Percentiles rank a stretch among this genome's conserved stretches.
Conservation (phyloP, 1,140 invertebrate species). For the Drosophila bipectinata region DNA sequence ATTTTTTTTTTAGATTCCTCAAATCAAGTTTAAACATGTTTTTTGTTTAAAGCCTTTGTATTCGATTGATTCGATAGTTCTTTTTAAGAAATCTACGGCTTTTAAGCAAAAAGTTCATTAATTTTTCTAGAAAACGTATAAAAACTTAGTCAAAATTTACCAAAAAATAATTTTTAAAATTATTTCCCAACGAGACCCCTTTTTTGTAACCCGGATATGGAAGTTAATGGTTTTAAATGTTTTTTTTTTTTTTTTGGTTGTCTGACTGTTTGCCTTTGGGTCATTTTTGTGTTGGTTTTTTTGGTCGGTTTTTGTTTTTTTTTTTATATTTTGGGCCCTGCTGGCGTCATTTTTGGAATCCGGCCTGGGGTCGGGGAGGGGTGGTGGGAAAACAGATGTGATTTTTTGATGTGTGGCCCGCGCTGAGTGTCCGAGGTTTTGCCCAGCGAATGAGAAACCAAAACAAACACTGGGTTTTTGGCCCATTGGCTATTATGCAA, state of each 20-base stretch:
- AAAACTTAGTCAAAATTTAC: not conserved
- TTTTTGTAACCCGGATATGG: not conserved
- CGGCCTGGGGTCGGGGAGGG: not conserved
- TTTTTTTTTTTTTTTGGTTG: not conserved
- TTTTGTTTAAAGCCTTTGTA: no score
- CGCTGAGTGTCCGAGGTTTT: conserved; percentile 43
- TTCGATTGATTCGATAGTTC: no score
- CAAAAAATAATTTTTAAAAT: no score
- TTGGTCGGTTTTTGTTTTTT: not conserved
- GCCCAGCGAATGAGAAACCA: conserved; percentile 42
- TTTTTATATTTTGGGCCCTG: conserved; percentile 15
- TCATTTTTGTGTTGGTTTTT: not conserved
- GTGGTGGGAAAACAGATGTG: conserved; percentile 35
- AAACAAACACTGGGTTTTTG: conserved; percentile 41
- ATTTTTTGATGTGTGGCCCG: not conserved
- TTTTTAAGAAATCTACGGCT: no score
- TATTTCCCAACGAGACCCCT: no score
- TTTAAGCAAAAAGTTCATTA: no score
- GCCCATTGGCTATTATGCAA: conserved; percentile 47
- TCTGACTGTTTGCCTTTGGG: conserved; percentile 7
- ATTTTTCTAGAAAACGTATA: not conserved
- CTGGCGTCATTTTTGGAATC: conserved; percentile 26
- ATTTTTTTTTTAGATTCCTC: no score
- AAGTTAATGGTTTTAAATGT: not conserved
- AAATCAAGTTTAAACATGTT: no score